Evolutionary conservation across 53 echinoderm and acorn worm species (phyloP), one percentile per base, ranked within the genome.

Genomic region (Luidia sarsii): DNA sequence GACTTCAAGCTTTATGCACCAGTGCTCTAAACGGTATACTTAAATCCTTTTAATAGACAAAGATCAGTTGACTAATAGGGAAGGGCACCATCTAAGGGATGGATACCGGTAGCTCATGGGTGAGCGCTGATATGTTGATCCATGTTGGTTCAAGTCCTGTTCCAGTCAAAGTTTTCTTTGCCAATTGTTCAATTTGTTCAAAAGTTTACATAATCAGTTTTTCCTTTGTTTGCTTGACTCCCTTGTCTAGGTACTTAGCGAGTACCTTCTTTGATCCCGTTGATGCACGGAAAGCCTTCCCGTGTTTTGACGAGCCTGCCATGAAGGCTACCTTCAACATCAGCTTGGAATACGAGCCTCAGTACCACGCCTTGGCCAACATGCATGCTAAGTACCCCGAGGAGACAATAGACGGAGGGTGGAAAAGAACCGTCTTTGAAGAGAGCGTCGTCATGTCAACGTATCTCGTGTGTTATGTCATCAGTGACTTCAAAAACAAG

Each of bases 231-330:
- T n/a, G n/a, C n/a, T n/a, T n/a, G n/a, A n/a, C n/a, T n/a, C n/a
- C 7, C 3, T 75, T 11, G 3, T 21, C 9, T 35, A 87, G 87
- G 38, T 87, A 80, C 51, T 33, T 87, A 29, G 81, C 87, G 0
- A 80, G 71, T 35, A 87, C 87, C 0, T 87, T 87, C 65, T 87
- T 87, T 30, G 80, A 80, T 28, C 87, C 87, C 0, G 46, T 80
- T 2, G 80, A 87, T 11, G 93, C 93, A 11, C 89, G 96, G 43
- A 90, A 86, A 55, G 96, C 92, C 18, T 96, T 96, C 68, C 96
- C 96, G 8, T 96, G 96, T 49, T 96, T 96, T 62, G 96, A 93
- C 41, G 96, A 96, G 66, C 96, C 95, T 7, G 90, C 90, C 71
- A 55, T 90, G 80, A 96, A 96, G 64, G 96, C 93, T 27, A 81